A percentile compares a stretch with the other conserved stretches of the same genome.
These are phyloP conservation scores for Pitangus sulphuratus DNA, from an alignment of 2,797 vertebrate genomes.

Conservation along the genomic window DNA sequence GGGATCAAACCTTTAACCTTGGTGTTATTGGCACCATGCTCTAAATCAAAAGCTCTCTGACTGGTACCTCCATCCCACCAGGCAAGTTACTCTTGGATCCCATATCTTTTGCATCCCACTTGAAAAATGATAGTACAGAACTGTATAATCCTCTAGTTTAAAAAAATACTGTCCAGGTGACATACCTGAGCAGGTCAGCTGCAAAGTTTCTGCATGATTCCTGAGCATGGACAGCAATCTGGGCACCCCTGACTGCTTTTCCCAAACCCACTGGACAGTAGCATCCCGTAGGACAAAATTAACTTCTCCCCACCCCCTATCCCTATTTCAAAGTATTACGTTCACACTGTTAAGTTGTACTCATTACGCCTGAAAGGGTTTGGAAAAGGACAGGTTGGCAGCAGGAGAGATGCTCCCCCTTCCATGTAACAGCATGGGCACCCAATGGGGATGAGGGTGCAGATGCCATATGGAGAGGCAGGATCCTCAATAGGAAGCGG, in stretches of 20 bases:
- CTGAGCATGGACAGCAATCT: not conserved
- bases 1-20: not conserved
- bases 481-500: rapidly evolving
- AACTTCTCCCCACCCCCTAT: not conserved
- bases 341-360: not conserved
- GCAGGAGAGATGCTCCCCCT: not conserved
- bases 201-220: not conserved
- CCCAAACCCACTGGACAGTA: not conserved
- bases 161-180: not conserved
- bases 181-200: not conserved
- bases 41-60: not conserved
- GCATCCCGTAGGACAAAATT: not conserved
- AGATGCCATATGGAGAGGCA: not conserved
- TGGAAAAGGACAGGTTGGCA: not conserved
- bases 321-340: not conserved
- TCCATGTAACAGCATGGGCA: rapidly evolving
- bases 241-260: not conserved
- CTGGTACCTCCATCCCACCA: not conserved
- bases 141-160: not conserved
- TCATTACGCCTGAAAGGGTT: not conserved
- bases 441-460: not conserved
- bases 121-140: not conserved
- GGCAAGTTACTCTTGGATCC: not conserved
- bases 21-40: not conserved
- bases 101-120: not conserved